These are phyloP conservation scores for Orchestes rusci DNA, from an alignment of 2,888 invertebrate genomes.

Conservation along the genomic window DNA sequence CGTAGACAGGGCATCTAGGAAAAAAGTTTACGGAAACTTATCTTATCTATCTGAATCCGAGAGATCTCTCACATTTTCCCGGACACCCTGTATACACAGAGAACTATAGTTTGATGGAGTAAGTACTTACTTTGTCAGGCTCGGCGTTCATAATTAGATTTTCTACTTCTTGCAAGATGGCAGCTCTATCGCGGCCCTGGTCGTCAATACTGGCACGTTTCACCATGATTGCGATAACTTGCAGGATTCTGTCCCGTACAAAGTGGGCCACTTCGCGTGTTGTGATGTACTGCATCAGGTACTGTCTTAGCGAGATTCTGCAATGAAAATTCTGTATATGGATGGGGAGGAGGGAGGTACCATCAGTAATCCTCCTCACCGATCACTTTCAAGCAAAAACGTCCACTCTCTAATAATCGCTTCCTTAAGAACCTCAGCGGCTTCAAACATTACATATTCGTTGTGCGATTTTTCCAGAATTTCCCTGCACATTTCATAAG, in stretches of 20 bases:
- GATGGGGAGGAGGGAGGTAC: neutral
- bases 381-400: constrained; percentile 59
- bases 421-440: constrained; percentile 73
- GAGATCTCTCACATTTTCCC: too few species aligned
- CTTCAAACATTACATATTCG: constrained; percentile 82
- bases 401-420: constrained; percentile 82
- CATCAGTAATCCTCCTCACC: constrained; percentile 45
- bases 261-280: constrained; percentile 64
- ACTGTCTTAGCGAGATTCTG: constrained; percentile 53
- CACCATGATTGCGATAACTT: constrained; percentile 79
- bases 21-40: too few species aligned
- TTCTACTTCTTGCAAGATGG: constrained; percentile 66
- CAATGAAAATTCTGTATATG: neutral
- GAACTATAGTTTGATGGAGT: neutral
- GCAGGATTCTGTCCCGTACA: constrained; percentile 65
- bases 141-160: constrained; percentile 65
- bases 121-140: constrained; percentile 49
- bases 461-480: constrained; percentile 66
- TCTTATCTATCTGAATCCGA: too few species aligned
- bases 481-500: constrained; percentile 71
- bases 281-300: constrained; percentile 70
- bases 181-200: constrained; percentile 58
- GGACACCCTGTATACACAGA: too few species aligned
- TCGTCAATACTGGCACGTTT: constrained; percentile 77
- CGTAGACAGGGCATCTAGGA: too few species aligned